Evolutionary conservation across 2,888 invertebrate genomes (phyloP).

Genomic region (Drepana falcataria): DNA sequence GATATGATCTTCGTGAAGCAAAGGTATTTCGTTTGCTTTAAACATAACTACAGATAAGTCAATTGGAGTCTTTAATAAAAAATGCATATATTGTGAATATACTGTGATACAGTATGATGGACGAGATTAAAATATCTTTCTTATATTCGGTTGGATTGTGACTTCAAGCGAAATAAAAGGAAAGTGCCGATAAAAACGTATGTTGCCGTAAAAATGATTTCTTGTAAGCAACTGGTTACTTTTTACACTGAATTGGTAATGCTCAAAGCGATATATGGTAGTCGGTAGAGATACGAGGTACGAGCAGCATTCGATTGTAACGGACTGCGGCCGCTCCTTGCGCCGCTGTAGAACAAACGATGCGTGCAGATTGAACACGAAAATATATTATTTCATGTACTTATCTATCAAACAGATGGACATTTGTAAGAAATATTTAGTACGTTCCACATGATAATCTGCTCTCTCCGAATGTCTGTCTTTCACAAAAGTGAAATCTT

Average conservation of each 20-base stretch:
- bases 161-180: not conserved
- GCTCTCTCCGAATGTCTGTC: not conserved
- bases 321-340: conserved; percentile 33
- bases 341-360: conserved; percentile 38
- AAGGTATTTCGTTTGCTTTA: too few species aligned
- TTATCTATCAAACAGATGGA: conserved; percentile 23
- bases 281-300: conserved; percentile 23
- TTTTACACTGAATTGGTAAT: not conserved
- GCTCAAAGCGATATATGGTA: not conserved
- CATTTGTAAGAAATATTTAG: conserved; percentile 17
- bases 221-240: not conserved
- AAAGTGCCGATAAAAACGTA: not conserved
- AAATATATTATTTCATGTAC: conserved; percentile 20
- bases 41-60: too few species aligned
- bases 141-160: not conserved
- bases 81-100: too few species aligned
- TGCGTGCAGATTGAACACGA: conserved; percentile 36
- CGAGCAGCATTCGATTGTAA: conserved; percentile 23
- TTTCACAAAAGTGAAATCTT: not conserved
- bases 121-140: too few species aligned
- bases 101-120: too few species aligned
- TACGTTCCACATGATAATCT: conserved; percentile 11
- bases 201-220: not conserved
- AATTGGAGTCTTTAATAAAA: too few species aligned
- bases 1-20: too few species aligned